Evolutionary conservation across 2,113 vertebrate genomes (phyloP), one percentile per base, ranked within the genome.

Genomic region (Scophthalmus maximus): DNA sequence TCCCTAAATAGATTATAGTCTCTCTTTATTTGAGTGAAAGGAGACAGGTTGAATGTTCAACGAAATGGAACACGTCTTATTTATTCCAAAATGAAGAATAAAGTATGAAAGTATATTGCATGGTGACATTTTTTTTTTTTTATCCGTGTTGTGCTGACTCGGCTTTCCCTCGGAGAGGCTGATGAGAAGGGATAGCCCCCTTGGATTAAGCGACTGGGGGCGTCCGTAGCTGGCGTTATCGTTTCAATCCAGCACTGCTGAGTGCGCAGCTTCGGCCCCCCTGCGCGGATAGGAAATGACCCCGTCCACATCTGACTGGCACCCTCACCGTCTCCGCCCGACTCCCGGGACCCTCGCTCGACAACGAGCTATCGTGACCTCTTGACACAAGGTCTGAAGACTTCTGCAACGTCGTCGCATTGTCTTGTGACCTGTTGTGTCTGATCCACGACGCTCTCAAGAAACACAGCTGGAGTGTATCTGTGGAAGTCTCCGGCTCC

Each of bases 361-460:
- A 58, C 18, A 20, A 20, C 56, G 74, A 76, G 55, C 71, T 34
- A n/a, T 44, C 15, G 1, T 29, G 50, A 83, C 70, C 68, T 65
- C 62, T 55, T 64, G 69, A 81, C 82, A 60, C 56, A 7, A 3
- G n/a, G 57, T 63, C 38, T 1, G 26, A 53, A 70, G 15, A n/a
- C n/a, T n/a, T n/a, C n/a, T n/a, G n/a, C n/a, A n/a, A 25, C 49
- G 49, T 46, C 58, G 52, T 65, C 68, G 52, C 70, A 58, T 79
- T 69, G 77, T 87, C 70, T 78, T 36, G 11, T 70, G 67, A 81
- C 81, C 85, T 68, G 70, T 88, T 87, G 88, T 86, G 71, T 70
- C 79, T 86, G 87, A 89, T 87, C 73, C 87, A 91, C 77, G 80
- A 73, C 71, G 67, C 86, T 80, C 68, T 89, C 76, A 68, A 79